These are phyloP conservation scores for Acrocyrtus sp. DNA, from an alignment of 2,888 invertebrate genomes.

Conservation along the genomic window DNA sequence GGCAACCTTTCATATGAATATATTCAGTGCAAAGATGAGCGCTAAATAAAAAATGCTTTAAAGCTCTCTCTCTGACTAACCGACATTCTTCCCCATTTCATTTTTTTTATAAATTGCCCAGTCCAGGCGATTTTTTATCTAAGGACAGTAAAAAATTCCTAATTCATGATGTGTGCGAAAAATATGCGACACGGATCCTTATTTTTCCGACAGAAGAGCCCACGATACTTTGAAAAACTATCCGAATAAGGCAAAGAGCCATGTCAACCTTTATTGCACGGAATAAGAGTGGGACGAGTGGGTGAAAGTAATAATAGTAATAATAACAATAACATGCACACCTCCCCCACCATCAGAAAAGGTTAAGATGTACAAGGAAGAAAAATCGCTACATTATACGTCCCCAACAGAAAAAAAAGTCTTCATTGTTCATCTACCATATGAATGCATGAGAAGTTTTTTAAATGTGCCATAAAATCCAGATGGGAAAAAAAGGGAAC, in stretches of 20 bases:
- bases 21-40: too few species aligned
- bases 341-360: not conserved
- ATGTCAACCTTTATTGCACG: slow-evolving; percentile 35
- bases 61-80: too few species aligned
- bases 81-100: too few species aligned
- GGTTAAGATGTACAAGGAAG: not conserved
- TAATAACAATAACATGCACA: not conserved
- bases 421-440: slow-evolving; percentile 40
- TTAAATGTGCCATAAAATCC: slow-evolving; percentile 49
- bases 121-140: too few species aligned
- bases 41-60: too few species aligned
- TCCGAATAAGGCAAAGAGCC: slow-evolving; percentile 28
- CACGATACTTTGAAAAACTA: too few species aligned
- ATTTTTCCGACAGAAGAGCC: too few species aligned
- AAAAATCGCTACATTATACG: slow-evolving; percentile 6
- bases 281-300: not conserved
- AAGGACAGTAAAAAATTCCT: too few species aligned
- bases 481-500: slow-evolving; percentile 30
- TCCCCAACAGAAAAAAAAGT: slow-evolving; percentile 8
- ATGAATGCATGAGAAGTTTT: slow-evolving; percentile 48
- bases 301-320: slow-evolving; percentile 10
- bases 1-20: too few species aligned
- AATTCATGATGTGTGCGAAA: too few species aligned
- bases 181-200: too few species aligned
- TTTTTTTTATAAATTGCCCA: too few species aligned